phyloP scores from a whole-genome alignment of 30 jellyfish, hydroid and myxozoan species.

The Aurelia sp. region DNA sequence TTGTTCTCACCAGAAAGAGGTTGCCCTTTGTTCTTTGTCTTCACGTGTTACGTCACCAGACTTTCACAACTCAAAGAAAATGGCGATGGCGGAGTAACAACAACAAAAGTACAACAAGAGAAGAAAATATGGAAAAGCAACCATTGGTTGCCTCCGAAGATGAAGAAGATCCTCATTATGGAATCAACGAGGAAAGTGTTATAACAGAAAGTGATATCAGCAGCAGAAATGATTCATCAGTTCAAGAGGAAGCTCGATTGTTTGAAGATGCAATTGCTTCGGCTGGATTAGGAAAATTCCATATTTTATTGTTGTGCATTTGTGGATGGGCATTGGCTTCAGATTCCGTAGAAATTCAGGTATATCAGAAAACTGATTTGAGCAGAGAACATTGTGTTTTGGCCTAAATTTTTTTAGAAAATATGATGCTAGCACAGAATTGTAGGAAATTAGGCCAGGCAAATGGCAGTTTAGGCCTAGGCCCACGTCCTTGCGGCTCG shows the following conservation, averaged over 20 bases:
- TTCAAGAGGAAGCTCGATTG: constrained; percentile 64
- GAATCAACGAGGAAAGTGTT: neutral
- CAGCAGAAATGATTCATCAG: neutral
- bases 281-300: constrained; percentile 84
- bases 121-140: constrained; percentile 22
- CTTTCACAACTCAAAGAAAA: too few relatives aligned
- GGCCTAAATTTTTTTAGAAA: too few relatives aligned
- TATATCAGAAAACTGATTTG: neutral
- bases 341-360: constrained; percentile 93
- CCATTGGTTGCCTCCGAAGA: constrained; percentile 21
- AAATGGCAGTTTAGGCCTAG: too few relatives aligned
- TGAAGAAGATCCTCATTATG: neutral
- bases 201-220: neutral
- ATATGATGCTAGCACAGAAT: too few relatives aligned
- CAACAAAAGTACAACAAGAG: too few relatives aligned
- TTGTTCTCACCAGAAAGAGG: too few relatives aligned
- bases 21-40: too few relatives aligned
- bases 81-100: too few relatives aligned
- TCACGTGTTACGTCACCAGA: too few relatives aligned
- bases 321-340: constrained; percentile 99
- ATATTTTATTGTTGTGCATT: constrained; percentile 59
- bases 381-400: too few relatives aligned
- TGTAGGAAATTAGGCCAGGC: too few relatives aligned
- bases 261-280: constrained; percentile 85
- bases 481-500: too few relatives aligned